Evolutionary conservation across 2,888 invertebrate species (phyloP).

Genomic region (Aporophyla nigra): DNA sequence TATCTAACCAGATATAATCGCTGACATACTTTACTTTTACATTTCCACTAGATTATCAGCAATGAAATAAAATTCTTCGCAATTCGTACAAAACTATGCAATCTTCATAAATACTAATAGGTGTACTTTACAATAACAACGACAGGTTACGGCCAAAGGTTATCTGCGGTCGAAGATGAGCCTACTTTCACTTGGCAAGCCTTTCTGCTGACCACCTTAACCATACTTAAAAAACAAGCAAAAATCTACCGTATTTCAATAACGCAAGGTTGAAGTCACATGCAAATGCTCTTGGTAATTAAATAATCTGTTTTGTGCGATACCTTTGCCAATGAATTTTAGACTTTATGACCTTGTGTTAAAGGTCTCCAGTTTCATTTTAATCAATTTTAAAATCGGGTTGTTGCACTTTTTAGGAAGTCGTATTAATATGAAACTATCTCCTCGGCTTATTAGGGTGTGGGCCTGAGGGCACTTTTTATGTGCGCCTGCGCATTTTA

Average conservation of each 20-base stretch:
- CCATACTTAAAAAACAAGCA: slow-evolving; percentile 10
- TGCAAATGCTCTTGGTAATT: slow-evolving; percentile 62
- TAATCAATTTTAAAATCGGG: slow-evolving; percentile 60
- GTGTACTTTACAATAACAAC: slow-evolving; percentile 84
- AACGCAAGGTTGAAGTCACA: not conserved
- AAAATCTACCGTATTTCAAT: slow-evolving; percentile 27
- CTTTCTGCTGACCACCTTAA: slow-evolving; percentile 63
- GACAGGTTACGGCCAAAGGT: slow-evolving; percentile 87
- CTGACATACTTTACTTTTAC: slow-evolving; percentile 43
- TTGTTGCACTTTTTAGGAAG: slow-evolving; percentile 68
- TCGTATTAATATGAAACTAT: slow-evolving; percentile 65
- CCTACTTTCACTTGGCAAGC: slow-evolving; percentile 85
- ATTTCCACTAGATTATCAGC: slow-evolving; percentile 43
- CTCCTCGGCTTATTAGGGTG: slow-evolving; percentile 63
- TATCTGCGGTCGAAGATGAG: slow-evolving; percentile 86
- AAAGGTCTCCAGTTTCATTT: slow-evolving; percentile 27
- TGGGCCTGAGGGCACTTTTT: slow-evolving; percentile 63
- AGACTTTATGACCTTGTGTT: slow-evolving; percentile 54
- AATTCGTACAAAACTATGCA: slow-evolving; percentile 65
- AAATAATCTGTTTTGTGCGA: slow-evolving; percentile 70
- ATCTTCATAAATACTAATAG: slow-evolving; percentile 78
- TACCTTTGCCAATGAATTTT: slow-evolving; percentile 63
- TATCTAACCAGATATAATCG: slow-evolving; percentile 9
- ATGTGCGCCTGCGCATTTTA: slow-evolving; percentile 46
- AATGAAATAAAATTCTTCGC: slow-evolving; percentile 58